Base-by-base conservation (phyloP, 1,140 invertebrate genomes). In the Pseudomyrmex flavicornis region DNA sequence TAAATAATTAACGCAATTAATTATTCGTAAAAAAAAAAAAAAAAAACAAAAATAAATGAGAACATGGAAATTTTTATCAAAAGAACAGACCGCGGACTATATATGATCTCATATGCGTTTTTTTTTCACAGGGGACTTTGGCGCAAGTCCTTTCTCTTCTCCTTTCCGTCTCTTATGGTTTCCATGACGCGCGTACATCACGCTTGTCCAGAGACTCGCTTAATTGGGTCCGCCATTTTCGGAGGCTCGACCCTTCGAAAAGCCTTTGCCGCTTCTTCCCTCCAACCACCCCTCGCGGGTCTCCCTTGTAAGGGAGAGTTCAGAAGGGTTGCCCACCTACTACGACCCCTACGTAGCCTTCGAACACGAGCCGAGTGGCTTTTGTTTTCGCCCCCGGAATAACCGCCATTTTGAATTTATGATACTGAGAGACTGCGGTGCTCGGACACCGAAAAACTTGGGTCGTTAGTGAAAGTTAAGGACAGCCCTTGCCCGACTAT, bases 171-270 rank as follows among this genome's bases (percentile, higher is more conserved):
- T 66, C 75, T 73, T 56, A 82, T 54, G 80, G 82, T 89, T 88
- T 88, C 85, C 87, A 90, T 86, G 83, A 87, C 83, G 80, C 82
- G 86, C 65, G 76, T 87, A 86, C 87, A 87, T 82, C 82, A 72
- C 77, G 84, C 85, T 90, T 89, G 92, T 89, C 92, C 89, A 91
- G 91, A 89, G 91, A 89, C 91, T 92, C 87, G 62, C 89, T 92
- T 93, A 93, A 93, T 93, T 94, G 94, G 93, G 94, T 94, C 93
- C 93, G 94, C 93, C 94, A 94, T 94, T 94, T 94, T 94, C 93
- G 92, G 91, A 91, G 88, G 90, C 89, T 89, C 91, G 91, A 93
- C 87, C 89, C 92, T 91, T 91, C 90, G 87, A 84, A 86, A 89
- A 87, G 88, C 87, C 82, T 35, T 86, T 80, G 89, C 90, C 89